Evolutionary conservation across 2,113 vertebrate species (phyloP).

Genomic region (Nansenia antarctica): DNA sequence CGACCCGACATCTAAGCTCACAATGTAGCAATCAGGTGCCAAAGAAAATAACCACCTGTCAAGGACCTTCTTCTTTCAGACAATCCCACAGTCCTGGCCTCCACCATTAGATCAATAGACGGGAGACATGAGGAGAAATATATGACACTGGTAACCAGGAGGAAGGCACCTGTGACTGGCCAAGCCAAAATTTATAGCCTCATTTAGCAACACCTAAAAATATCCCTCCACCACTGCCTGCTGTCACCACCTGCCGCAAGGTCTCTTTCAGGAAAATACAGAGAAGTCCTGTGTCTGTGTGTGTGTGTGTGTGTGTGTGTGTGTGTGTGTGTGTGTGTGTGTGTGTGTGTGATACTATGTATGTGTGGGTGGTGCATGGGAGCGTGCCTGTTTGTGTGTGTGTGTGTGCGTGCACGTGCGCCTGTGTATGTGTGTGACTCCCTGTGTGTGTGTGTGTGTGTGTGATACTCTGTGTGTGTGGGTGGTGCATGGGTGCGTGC

Average conservation of each 20-base stretch:
- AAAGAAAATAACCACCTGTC: not conserved
- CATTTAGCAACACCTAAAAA: slow-evolving; percentile 15
- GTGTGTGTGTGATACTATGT: not conserved
- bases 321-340: not conserved
- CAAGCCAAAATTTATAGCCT: slow-evolving; percentile 15
- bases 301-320: not conserved
- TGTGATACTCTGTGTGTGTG: not conserved
- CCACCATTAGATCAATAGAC: not conserved
- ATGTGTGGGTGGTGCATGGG: not conserved
- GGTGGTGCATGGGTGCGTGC: not conserved
- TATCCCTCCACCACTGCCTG: slow-evolving; percentile 11
- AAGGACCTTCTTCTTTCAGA: not conserved
- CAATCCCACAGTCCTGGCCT: not conserved
- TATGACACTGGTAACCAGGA: not conserved
- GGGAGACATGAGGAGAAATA: not conserved
- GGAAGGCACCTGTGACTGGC: not conserved
- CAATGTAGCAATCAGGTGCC: too few species aligned
- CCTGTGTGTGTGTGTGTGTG: not conserved
- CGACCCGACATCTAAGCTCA: too few species aligned
- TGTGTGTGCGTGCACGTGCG: not conserved
- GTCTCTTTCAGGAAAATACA: not conserved
- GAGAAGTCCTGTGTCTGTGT: not conserved
- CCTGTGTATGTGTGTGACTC: too few species aligned
- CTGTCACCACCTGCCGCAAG: slow-evolving; percentile 13
- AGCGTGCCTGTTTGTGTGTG: not conserved